These are phyloP conservation scores for Drosophila cognata DNA, from an alignment of 2,888 invertebrate species.

Conservation along the genomic window DNA sequence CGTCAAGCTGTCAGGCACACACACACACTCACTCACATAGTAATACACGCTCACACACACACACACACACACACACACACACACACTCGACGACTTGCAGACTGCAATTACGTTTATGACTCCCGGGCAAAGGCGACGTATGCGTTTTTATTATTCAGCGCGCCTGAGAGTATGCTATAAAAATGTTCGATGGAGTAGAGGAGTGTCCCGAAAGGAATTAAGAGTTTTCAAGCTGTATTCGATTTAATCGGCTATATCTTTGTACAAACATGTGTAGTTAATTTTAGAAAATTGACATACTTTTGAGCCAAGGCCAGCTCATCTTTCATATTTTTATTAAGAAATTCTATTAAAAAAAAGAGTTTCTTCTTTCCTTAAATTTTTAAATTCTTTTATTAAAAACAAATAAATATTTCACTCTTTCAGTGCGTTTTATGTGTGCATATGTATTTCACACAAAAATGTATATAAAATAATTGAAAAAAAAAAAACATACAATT, in stretches of 20 bases:
- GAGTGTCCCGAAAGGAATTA: not conserved
- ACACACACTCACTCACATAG: not conserved
- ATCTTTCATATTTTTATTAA: not conserved
- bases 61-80: not conserved
- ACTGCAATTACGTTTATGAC: constrained; percentile 56
- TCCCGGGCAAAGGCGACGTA: constrained; percentile 41
- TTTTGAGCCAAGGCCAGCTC: not conserved
- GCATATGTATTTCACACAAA: not conserved
- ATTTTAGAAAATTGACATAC: not conserved
- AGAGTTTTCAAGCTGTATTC: not conserved
- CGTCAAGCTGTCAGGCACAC: constrained; percentile 24
- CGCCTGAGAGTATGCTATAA: constrained; percentile 58
- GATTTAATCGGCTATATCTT: not conserved
- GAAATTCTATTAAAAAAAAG: not conserved
- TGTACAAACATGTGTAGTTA: not conserved
- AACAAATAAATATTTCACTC: not conserved
- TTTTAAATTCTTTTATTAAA: not conserved
- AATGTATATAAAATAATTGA: not conserved
- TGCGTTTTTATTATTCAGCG: constrained; percentile 46
- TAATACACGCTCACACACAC: not conserved
- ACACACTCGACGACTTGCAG: constrained; percentile 18
- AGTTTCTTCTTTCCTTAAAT: not conserved
- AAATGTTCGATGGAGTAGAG: constrained; percentile 5
- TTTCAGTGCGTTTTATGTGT: not conserved
- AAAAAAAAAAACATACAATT: not conserved